Conservation (phyloP, 2,113 vertebrate species). For the Burhinus oedicnemus region DNA sequence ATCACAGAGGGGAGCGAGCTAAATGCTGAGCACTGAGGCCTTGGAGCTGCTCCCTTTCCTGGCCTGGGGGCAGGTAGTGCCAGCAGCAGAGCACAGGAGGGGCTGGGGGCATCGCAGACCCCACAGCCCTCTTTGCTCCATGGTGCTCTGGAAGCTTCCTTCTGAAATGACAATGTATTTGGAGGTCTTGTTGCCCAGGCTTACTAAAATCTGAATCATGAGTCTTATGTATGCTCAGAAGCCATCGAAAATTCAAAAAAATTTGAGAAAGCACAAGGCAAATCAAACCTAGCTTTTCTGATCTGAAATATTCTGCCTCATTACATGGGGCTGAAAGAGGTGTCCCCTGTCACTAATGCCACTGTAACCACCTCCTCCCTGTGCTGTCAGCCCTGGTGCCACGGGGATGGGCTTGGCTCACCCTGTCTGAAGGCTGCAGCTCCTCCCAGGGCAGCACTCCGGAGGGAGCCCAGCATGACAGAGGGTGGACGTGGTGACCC, state of each 20-base stretch:
- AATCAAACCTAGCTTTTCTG: not conserved
- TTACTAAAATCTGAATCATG: not conserved
- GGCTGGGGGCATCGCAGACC: not conserved
- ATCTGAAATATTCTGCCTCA: not conserved
- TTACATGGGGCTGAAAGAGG: not conserved
- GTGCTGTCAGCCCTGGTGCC: not conserved
- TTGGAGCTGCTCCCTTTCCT: not conserved
- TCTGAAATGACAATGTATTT: not conserved
- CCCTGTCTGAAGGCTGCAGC: not conserved
- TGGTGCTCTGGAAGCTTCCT: not conserved
- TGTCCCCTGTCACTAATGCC: not conserved
- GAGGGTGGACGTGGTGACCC: not conserved
- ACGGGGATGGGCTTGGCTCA: not conserved
- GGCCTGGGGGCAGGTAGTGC: not conserved
- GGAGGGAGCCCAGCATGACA: not conserved
- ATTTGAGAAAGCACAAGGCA: not conserved
- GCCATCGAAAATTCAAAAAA: not conserved
- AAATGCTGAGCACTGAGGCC: not conserved
- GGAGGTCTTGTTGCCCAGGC: not conserved
- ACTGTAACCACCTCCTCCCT: not conserved
- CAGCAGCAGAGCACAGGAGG: not conserved
- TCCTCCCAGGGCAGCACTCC: not conserved
- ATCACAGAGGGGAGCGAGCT: not conserved
- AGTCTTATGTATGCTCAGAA: not conserved
- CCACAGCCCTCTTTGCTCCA: not conserved